These are phyloP conservation scores for Cossypha dichroa DNA, from an alignment of 2,797 vertebrate species.

Conservation along the genomic window DNA sequence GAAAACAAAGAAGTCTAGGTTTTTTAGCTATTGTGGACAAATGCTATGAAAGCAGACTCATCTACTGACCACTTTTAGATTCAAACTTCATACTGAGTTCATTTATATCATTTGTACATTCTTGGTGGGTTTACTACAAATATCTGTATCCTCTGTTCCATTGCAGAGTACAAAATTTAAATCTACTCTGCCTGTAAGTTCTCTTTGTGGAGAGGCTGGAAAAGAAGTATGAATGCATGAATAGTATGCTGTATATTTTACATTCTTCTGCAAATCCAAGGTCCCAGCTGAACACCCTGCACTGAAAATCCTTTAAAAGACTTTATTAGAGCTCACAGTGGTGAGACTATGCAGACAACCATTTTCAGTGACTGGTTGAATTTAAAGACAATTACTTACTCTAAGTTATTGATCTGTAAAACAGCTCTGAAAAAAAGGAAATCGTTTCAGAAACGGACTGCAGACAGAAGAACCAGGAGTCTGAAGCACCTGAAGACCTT, in stretches of 20 bases:
- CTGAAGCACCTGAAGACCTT: background rate
- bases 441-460: background rate
- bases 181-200: background rate
- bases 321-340: background rate
- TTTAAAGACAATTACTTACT: background rate
- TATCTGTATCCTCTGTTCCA: background rate
- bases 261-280: background rate
- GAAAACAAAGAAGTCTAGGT: background rate
- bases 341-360: background rate
- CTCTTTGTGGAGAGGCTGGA: background rate
- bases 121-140: background rate
- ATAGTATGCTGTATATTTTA: background rate
- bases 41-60: background rate
- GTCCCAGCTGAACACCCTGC: background rate
- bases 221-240: background rate
- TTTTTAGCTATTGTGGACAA: background rate
- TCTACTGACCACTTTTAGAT: background rate
- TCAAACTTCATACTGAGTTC: background rate
- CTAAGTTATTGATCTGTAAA: constrained; percentile 5
- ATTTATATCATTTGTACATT: background rate
- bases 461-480: background rate
- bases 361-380: background rate
- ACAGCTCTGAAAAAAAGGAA: background rate
- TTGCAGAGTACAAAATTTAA: background rate
- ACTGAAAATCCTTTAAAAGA: background rate